Evolutionary conservation across 2,888 invertebrate genomes (phyloP).

Genomic region (Chloroclysta siterata): DNA sequence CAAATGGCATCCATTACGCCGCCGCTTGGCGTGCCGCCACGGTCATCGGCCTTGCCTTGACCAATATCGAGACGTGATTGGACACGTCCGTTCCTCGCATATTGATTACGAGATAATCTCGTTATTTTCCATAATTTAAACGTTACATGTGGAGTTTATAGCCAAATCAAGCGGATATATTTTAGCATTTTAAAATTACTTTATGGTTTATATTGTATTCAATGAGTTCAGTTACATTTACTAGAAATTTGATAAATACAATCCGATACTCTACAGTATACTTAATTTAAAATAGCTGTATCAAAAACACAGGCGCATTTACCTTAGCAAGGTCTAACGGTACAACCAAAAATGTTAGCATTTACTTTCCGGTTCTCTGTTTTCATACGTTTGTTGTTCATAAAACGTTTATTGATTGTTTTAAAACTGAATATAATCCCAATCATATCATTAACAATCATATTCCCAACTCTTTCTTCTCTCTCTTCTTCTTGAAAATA

Average conservation of each 20-base stretch:
- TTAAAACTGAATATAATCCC: slow-evolving; percentile 13
- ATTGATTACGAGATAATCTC: slow-evolving; percentile 62
- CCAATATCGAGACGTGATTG: slow-evolving; percentile 70
- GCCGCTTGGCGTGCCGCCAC: slow-evolving; percentile 75
- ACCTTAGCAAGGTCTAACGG: too few relatives aligned
- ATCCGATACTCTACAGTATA: neutral
- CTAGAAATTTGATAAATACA: neutral
- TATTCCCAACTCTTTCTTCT: slow-evolving; percentile 53
- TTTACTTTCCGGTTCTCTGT: too few relatives aligned
- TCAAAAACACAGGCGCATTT: too few relatives aligned
- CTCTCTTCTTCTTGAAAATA: too few relatives aligned
- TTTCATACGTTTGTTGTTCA: too few relatives aligned
- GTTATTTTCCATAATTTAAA: slow-evolving; percentile 55
- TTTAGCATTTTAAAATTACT: neutral
- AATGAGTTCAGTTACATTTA: neutral
- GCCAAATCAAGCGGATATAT: slow-evolving; percentile 9
- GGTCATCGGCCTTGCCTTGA: slow-evolving; percentile 79
- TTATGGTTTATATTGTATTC: neutral
- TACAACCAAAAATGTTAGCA: too few relatives aligned
- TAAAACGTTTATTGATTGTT: too few relatives aligned
- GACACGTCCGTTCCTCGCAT: slow-evolving; percentile 66
- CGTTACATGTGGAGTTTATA: slow-evolving; percentile 33
- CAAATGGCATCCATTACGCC: slow-evolving; percentile 67
- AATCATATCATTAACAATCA: slow-evolving; percentile 46
- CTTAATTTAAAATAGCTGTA: too few relatives aligned